These are phyloP conservation scores for Cephus spinipes DNA, from an alignment of 2,888 invertebrate genomes.

Conservation along the genomic window DNA sequence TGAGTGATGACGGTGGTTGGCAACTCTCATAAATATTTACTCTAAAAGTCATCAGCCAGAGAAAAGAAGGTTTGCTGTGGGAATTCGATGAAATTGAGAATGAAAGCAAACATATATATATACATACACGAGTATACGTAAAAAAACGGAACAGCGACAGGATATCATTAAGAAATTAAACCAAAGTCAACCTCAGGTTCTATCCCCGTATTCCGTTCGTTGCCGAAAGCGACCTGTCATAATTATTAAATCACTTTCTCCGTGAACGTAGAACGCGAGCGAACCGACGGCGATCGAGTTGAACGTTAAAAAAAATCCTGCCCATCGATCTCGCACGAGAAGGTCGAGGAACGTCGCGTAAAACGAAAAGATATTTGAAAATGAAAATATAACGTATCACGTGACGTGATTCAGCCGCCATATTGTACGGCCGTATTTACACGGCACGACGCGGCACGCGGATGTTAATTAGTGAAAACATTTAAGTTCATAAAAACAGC, in stretches of 20 bases:
- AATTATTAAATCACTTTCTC: background rate
- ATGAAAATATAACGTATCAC: background rate
- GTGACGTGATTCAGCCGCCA: background rate
- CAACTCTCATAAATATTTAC: constrained; percentile 61
- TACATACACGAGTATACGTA: background rate
- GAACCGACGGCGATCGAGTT: background rate
- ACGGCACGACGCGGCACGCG: constrained; percentile 2
- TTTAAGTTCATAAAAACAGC: background rate
- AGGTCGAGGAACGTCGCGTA: background rate
- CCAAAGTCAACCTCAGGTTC: background rate
- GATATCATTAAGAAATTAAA: background rate
- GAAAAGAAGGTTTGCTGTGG: constrained; percentile 25
- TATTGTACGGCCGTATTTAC: background rate
- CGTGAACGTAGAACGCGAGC: background rate
- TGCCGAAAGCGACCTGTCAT: background rate
- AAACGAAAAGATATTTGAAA: background rate
- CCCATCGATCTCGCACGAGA: background rate
- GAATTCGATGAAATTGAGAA: background rate
- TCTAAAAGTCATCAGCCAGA: constrained; percentile 45
- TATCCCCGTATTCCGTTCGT: background rate
- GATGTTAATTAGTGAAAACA: constrained; percentile 45
- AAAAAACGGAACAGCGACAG: background rate
- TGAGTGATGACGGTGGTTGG: constrained; percentile 61
- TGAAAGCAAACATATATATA: background rate
- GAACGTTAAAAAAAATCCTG: background rate